Percentiles rank a stretch among this genome's conserved stretches.
These are phyloP conservation scores for Protophormia terraenovae DNA, from an alignment of 2,888 invertebrate species.

Conservation along the genomic window DNA sequence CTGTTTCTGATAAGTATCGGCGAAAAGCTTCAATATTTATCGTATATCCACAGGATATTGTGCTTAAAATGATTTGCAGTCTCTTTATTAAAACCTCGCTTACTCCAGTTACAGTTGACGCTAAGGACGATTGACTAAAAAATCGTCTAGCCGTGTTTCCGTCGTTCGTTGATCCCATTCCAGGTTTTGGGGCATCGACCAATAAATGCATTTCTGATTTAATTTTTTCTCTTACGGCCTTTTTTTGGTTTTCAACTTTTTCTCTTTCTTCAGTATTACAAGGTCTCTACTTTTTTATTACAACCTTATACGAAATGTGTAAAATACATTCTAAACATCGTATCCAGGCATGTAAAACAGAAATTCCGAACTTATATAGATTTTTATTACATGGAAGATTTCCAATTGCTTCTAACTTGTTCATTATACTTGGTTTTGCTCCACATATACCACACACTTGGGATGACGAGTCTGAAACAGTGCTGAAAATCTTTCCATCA, in stretches of 20 bases:
- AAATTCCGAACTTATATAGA: too few relatives aligned
- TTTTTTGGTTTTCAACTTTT: background rate
- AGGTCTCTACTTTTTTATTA: background rate
- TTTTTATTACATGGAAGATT: too few relatives aligned
- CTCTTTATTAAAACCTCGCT: constrained; percentile 28
- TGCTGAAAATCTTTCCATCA: too few relatives aligned
- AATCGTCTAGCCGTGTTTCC: background rate
- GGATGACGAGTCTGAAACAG: too few relatives aligned
- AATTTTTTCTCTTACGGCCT: background rate
- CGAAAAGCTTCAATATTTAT: background rate
- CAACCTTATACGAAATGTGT: too few relatives aligned
- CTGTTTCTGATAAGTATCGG: too few relatives aligned
- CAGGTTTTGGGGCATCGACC: background rate
- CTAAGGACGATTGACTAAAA: constrained; percentile 16
- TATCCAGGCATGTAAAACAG: too few relatives aligned
- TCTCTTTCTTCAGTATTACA: background rate
- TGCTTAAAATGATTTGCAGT: constrained; percentile 24
- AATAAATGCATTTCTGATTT: background rate
- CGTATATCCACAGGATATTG: background rate
- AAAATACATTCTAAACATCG: too few relatives aligned
- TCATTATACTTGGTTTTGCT: too few relatives aligned
- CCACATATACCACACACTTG: too few relatives aligned
- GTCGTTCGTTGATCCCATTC: too few relatives aligned
- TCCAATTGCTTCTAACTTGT: too few relatives aligned
- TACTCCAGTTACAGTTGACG: constrained; percentile 22